phyloP scores from a whole-genome alignment of 2,113 vertebrate species.

The Struthidea cinerea region DNA sequence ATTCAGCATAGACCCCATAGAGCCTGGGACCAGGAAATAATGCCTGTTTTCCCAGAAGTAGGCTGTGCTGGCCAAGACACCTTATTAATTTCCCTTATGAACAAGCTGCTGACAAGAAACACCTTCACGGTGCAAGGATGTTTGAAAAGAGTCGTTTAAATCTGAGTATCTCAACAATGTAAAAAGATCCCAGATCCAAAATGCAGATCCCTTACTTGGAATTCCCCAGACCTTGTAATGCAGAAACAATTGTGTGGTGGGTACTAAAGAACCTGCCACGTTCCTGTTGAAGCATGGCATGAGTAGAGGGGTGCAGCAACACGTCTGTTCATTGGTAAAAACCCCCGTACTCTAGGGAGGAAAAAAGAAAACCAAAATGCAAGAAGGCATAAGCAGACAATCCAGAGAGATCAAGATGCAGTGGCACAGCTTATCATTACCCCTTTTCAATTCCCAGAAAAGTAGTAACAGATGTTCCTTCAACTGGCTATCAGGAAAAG shows the following conservation, averaged over 20 bases:
- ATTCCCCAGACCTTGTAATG: background rate
- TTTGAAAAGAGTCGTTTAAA: background rate
- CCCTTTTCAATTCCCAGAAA: background rate
- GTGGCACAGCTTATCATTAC: background rate
- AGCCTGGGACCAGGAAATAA: background rate
- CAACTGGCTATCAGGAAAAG: background rate
- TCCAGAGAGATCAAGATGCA: background rate
- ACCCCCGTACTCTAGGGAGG: fast-evolving
- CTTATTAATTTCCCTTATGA: background rate
- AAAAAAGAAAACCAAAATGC: background rate
- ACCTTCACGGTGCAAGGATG: background rate
- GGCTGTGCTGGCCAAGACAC: background rate
- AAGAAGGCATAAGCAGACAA: background rate
- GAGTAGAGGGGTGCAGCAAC: background rate
- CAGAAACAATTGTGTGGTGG: background rate
- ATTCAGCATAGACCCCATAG: background rate
- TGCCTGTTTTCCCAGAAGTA: background rate
- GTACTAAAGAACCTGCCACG: background rate
- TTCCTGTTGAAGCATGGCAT: background rate
- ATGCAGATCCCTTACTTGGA: background rate
- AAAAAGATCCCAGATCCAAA: background rate
- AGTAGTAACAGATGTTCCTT: background rate
- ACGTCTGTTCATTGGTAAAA: background rate
- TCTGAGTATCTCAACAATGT: background rate
- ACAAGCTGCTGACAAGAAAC: background rate